A percentile compares a stretch with the other conserved stretches of the same genome.
Conservation (phyloP, 2,113 vertebrate species). For the Macroglossus sobrinus region DNA sequence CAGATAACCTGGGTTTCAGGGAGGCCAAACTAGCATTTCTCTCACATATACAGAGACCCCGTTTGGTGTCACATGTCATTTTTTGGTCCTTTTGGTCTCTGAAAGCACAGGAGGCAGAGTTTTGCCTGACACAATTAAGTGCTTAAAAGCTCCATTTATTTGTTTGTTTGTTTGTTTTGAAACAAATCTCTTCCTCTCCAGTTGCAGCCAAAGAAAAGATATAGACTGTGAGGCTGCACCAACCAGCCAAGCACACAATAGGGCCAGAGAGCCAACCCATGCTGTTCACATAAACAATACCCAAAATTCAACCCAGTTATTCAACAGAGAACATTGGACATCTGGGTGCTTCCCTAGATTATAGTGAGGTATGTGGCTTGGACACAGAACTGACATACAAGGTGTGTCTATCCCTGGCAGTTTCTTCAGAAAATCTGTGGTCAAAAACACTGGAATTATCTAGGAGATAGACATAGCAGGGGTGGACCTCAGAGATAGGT, state of each 20-base stretch:
- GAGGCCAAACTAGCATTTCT: conserved; percentile 37
- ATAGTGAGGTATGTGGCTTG: neutral
- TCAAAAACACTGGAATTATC: conserved; percentile 38
- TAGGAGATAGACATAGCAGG: conserved; percentile 25
- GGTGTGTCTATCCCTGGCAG: neutral
- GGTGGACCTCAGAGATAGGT: conserved; percentile 10
- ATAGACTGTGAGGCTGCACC: neutral
- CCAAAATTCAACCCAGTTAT: neutral
- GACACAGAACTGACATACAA: conserved; percentile 15
- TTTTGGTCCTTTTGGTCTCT: conserved; percentile 6
- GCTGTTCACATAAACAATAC: conserved; percentile 11
- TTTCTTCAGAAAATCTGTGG: conserved; percentile 24
- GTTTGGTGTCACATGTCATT: neutral
- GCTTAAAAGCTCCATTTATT: conserved; percentile 52
- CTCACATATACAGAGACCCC: neutral
- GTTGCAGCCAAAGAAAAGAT: conserved; percentile 14
- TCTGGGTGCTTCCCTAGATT: neutral
- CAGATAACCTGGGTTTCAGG: conserved; percentile 15
- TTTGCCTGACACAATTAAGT: conserved; percentile 48
- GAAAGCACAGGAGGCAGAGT: conserved; percentile 13
- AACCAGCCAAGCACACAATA: conserved; percentile 8
- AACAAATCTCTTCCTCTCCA: conserved; percentile 56
- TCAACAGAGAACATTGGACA: conserved; percentile 25
- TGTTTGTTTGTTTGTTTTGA: neutral
- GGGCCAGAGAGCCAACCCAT: neutral